Conservation (phyloP, 2,113 vertebrate genomes). For the Chlamydotis undulata region DNA sequence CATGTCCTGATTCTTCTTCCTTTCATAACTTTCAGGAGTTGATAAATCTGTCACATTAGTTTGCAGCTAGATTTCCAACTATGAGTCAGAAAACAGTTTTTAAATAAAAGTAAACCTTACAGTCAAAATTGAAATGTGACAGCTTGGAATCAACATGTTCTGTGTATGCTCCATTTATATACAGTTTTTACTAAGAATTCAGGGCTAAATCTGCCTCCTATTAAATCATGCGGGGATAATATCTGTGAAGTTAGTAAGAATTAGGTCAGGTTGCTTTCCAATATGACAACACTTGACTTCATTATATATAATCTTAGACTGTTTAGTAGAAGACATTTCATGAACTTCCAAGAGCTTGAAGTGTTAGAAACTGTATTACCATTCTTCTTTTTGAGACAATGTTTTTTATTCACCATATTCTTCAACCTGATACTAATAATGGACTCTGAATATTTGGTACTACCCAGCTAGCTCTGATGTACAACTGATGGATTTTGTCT, state of each 20-base stretch:
- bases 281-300: not conserved
- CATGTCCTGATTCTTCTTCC: not conserved
- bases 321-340: not conserved
- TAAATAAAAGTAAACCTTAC: not conserved
- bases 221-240: not conserved
- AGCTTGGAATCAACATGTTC: not conserved
- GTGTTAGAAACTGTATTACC: not conserved
- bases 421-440: not conserved
- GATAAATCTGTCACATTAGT: not conserved
- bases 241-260: not conserved
- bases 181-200: not conserved
- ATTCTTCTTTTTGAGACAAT: not conserved
- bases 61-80: not conserved
- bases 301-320: not conserved
- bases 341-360: not conserved
- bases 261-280: not conserved
- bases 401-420: not conserved
- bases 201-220: not conserved
- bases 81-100: not conserved
- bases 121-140: not conserved
- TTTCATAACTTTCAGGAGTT: not conserved
- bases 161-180: not conserved
- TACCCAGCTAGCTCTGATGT: not conserved
- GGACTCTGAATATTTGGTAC: not conserved
- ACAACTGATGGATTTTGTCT: not conserved